Evolutionary conservation across 2,888 invertebrate species (phyloP).

Genomic region (Microctonus brassicae): DNA sequence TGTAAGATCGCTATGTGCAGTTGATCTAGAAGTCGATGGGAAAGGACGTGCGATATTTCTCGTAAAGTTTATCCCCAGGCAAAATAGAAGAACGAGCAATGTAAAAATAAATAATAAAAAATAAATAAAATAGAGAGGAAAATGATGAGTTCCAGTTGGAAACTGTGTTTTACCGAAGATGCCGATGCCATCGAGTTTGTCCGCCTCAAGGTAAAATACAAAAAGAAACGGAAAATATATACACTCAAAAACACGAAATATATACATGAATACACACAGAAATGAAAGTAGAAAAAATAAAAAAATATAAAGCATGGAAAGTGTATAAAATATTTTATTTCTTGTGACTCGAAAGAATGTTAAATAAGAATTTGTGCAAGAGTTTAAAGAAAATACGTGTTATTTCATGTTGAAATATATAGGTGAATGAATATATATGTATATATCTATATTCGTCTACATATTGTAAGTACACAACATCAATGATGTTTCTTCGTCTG

Average conservation of each 20-base stretch:
- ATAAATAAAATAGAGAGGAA: no score
- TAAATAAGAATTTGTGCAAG: not conserved
- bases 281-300: not conserved
- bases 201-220: not conserved
- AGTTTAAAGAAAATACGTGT: not conserved
- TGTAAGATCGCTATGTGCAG: not conserved
- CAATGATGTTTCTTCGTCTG: constrained; percentile 2
- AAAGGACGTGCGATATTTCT: constrained; percentile 23
- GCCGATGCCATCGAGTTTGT: constrained; percentile 2
- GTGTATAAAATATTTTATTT: constrained; percentile 3
- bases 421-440: no score
- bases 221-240: constrained; percentile 22
- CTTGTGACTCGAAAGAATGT: not conserved
- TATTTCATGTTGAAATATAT: constrained; percentile 12
- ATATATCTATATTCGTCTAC: no score
- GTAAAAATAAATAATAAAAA: no score
- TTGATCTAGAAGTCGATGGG: constrained; percentile 20
- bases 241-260: constrained; percentile 4
- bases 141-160: constrained; percentile 9
- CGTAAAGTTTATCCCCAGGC: constrained; percentile 14
- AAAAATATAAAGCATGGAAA: not conserved
- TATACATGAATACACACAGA: not conserved
- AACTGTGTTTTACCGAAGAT: constrained; percentile 34
- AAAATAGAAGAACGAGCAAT: constrained; percentile 1
- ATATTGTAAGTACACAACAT: not conserved